These are phyloP conservation scores for Coracopsis vasa DNA, from an alignment of 2,113 vertebrate genomes.

Conservation along the genomic window DNA sequence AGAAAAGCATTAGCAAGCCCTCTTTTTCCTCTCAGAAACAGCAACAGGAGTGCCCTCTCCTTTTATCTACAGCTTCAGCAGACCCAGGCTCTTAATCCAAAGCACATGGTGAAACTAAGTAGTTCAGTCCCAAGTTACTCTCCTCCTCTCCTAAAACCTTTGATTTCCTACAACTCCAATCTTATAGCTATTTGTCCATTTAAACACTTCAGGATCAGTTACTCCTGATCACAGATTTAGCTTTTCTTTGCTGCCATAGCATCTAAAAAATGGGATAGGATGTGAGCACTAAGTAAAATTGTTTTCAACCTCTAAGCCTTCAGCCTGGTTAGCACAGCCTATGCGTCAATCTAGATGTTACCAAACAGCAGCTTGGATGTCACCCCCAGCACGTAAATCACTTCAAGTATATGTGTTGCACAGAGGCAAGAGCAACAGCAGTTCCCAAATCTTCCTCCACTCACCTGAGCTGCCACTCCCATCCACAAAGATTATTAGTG, in stretches of 20 bases:
- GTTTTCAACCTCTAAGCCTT: neutral
- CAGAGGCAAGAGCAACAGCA: neutral
- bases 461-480: neutral
- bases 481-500: neutral
- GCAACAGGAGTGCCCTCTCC: neutral
- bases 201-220: neutral
- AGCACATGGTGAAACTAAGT: neutral
- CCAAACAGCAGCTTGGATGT: neutral
- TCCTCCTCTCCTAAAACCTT: neutral
- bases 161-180: neutral
- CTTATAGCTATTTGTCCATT: neutral
- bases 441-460: neutral
- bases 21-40: neutral
- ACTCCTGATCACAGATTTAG: neutral
- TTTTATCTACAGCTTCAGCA: neutral
- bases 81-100: neutral
- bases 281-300: neutral
- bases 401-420: neutral
- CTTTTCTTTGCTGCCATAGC: neutral
- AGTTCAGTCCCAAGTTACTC: neutral
- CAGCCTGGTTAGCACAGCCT: neutral
- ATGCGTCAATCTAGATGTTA: neutral
- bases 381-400: neutral
- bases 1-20: neutral
- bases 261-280: neutral